Base-by-base conservation (phyloP, 2,113 vertebrate species). In the Entelurus aequoreus region DNA sequence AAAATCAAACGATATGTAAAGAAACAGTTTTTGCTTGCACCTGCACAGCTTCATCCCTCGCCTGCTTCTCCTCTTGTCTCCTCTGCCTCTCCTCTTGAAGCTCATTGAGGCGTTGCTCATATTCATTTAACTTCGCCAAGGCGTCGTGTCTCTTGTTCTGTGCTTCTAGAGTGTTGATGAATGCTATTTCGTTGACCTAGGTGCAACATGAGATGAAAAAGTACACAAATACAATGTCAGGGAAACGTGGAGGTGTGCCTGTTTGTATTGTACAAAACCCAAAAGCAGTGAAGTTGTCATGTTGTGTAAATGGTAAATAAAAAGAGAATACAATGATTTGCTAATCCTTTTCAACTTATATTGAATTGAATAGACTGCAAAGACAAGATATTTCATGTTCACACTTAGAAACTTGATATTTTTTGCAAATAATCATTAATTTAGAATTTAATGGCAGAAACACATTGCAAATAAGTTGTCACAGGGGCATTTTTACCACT, bases 131-230 rank as follows among this genome's bases (percentile, higher is more conserved):
- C 63, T 99, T 99, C 37, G 96, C 95, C 78, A 99, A 58, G 35
- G 95, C 96, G 14, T 99, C 97, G 0, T 99, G 97, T 0, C 97
- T 91, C 60, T 98, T 98, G 86, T 99, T 99, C 83, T 99, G 97
- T 38, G 97, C 97, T 87, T 99, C 97, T n/a, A 99, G 82, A 1
- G 97, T 99, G 86, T 99, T 99, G 76, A 99, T 99, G 74, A 99
- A 99, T 0, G 97, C 97, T 14, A 99, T 99, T 87, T 99, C 97
- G 72, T 99, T 99, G 16, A 99, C 97, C 97, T 99, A 83, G 13
- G 68, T 8, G 63, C 35, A 74, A 7, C 52, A 50, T 16, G 37
- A 57, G 38, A 6, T 13, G 54, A 0, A 10, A 21, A 49, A 8
- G 63, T 0, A 42, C 1, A 69, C 1, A 56, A 1, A 21, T 44